Evolutionary conservation across 2,888 invertebrate species (phyloP), one percentile per base, ranked within the genome.

Genomic region (Hyposoter dolosus): DNA sequence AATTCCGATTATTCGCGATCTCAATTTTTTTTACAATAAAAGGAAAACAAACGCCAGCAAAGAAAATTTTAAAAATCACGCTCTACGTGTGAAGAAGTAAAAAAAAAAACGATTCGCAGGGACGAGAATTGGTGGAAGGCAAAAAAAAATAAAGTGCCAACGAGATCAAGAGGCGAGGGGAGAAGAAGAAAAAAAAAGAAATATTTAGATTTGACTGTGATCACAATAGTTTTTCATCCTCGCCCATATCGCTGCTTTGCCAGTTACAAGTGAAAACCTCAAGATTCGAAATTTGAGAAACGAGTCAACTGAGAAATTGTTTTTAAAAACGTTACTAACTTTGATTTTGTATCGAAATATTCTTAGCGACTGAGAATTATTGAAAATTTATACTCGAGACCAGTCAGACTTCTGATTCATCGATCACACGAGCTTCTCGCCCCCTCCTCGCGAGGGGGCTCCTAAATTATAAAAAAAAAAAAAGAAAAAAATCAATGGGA

Each of bases 141-240:
- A 19, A 72, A 71, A 53, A 10, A n/a, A 60, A 63, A 50, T n/a
- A 79, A 17, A 32, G 28, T 66, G 80, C 68, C 65, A 68, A 28
- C n/a, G 45, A 50, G 10, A 66, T 40, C 35, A 63, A 83, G 68
- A 32, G 56, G 28, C 5, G 35, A 35, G 5, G 43, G 76, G 32
- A 43, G 63, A 56, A 40, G 40, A 32, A 71, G 81, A 79, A 17
- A 40, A 35, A 32, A 23, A 66, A 32, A 19, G 9, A 83, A 72
- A 60, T 32, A 45, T 63, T 76, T 63, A 76, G 60, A 28, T 87
- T 87, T 80, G 74, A 87, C 85, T 86, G 87, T 87, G 86, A 87
- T 87, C 69, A 63, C 69, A 63, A 76, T 87, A 85, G 76, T 74
- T 86, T 82, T 84, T 86, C 66, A 75, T 71, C 75, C 81, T 86